Conservation (phyloP, 2,113 vertebrate genomes). For the Podocnemis expansa region DNA sequence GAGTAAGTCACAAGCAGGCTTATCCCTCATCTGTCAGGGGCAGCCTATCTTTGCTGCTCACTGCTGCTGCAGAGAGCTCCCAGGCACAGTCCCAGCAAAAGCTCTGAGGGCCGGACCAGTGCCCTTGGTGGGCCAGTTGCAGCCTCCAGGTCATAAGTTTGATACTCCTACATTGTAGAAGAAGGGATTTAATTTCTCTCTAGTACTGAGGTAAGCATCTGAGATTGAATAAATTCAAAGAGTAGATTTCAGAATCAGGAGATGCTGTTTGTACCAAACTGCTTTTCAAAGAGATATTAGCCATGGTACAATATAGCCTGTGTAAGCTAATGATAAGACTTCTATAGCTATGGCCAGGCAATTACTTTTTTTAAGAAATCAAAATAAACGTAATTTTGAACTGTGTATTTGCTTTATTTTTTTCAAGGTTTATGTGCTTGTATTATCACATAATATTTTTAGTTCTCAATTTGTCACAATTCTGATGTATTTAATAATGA, state of each 20-base stretch:
- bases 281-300: neutral
- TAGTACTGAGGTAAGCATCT: too few species aligned
- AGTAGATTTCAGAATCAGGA: neutral
- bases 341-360: neutral
- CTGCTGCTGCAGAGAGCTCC: too few species aligned
- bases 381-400: neutral
- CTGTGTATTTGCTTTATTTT: too few species aligned
- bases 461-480: neutral
- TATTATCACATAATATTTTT: neutral
- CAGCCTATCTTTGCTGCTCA: too few species aligned
- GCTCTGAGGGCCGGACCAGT: too few species aligned
- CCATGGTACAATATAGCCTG: neutral
- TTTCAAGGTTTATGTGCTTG: too few species aligned
- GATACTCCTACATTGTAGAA: too few species aligned
- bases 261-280: neutral
- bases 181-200: conserved; percentile 10
- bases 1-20: too few species aligned
- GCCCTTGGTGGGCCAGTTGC: too few species aligned
- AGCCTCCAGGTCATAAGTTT: too few species aligned
- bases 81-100: too few species aligned
- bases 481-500: rapidly evolving
- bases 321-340: neutral
- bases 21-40: too few species aligned
- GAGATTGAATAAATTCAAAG: neutral
- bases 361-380: neutral